Base-by-base conservation (phyloP, 2,888 invertebrate species). In the Aporophyla lueneburgensis region DNA sequence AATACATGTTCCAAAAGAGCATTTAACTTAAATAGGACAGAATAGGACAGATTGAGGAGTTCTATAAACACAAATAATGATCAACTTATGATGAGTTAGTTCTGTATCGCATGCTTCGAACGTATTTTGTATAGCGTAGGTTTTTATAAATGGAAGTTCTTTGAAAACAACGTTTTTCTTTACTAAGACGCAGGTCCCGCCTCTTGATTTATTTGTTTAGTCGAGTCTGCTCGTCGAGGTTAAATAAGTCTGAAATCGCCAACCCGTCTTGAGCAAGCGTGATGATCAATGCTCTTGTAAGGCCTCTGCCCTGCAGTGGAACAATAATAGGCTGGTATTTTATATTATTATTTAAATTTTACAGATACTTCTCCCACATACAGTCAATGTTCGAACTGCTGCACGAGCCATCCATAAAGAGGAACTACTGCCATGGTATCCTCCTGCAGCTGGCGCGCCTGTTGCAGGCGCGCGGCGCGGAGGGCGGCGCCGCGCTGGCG, bases 371-470 rank as follows among this genome's bases (percentile, higher is more conserved):
- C 40, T 21, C 78, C 16, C 92, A 94, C 83, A 76, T 95, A 5
- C 87, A 89, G 40, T 82, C 89, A 3, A 88, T 93, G 87, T 81
- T 94, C 0, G 21, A 80, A 0, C 77, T 90, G 9, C 71, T 94
- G 5, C 67, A 85, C 19, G 88, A 92, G 5, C 73, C 69, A 0
- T 79, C 79, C 2, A 90, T 96, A 14, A 91, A 91, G 10, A 97
- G 97, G 76, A 98, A 98, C 93, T 95, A 95, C 77, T 96, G 97
- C 68, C 98, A 98, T 92, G 98, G 98, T 33, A 66, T 87, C 53
- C 74, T 98, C 67, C 93, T 98, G 65, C 98, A 96, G 92, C 83
- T 97, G 49, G 85, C 92, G 33, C 94, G 93, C 49, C 89, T 97
- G 9, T 81, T 96, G 7, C 93, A 91, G 72, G 86, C 0, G 43